Evolutionary conservation across 2,797 vertebrate species (phyloP).

Genomic region (Ambastaia sidthimunki): DNA sequence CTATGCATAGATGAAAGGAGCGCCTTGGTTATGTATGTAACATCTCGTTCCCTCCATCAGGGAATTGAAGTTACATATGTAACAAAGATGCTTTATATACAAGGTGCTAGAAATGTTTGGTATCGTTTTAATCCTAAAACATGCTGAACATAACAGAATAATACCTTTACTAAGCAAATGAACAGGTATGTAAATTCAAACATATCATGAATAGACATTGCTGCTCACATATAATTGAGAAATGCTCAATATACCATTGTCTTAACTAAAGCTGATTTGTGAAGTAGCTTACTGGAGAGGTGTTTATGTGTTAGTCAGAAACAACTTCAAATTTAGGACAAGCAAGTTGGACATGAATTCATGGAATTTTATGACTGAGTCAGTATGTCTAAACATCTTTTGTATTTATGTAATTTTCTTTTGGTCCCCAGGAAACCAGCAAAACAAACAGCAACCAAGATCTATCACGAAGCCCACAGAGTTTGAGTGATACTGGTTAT

Average conservation of each 20-base stretch:
- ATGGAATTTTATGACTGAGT: not conserved
- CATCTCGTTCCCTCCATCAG: too few relatives aligned
- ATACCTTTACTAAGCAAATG: not conserved
- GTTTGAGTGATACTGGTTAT: slow-evolving; percentile 97
- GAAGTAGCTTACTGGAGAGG: not conserved
- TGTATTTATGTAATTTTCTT: slow-evolving; percentile 33
- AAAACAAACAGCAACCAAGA: slow-evolving; percentile 93
- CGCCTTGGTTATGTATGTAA: too few relatives aligned
- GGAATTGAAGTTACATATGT: not conserved
- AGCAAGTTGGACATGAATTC: not conserved
- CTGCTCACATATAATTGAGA: not conserved
- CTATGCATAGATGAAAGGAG: too few relatives aligned
- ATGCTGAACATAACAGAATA: not conserved
- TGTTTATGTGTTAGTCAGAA: not conserved
- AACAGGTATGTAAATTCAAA: not conserved
- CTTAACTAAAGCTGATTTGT: not conserved
- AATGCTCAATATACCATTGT: not conserved
- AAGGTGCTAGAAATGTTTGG: not conserved
- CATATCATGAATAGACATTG: not conserved
- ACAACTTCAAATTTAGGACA: not conserved
- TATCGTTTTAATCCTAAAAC: not conserved
- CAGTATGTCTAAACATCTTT: slow-evolving; percentile 8
- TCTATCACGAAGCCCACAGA: slow-evolving; percentile 95
- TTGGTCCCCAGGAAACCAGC: slow-evolving; percentile 77
- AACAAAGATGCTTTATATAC: not conserved